Base-by-base conservation (phyloP, 2,888 invertebrate species). In the Xestia ashworthii region DNA sequence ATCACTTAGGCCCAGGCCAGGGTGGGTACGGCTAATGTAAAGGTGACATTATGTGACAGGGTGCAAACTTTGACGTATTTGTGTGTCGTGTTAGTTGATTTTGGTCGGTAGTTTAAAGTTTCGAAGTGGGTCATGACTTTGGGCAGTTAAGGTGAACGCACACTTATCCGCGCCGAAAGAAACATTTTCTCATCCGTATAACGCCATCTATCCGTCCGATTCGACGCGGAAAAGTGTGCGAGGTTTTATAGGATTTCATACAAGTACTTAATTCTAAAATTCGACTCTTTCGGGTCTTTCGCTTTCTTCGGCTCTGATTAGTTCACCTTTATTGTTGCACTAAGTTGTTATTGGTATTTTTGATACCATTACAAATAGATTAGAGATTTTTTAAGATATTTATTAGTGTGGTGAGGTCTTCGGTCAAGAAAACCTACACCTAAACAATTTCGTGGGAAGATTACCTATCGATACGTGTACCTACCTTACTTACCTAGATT, bases 51-150 rank as follows among this genome's bases (percentile, higher is more conserved):
- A 78, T 84, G 76, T 82, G 75, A 78, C 72, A 83, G 67, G 74
- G 67, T 73, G 80, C 76, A 75, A 80, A 87, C 87, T 85, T 82
- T 81, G 80, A 78, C 78, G 76, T 85, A 77, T 81, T 86, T 85
- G 86, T 86, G 81, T 81, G 86, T 75, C 82, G 84, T 85, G 86
- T 78, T 25, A 41, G 70, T 65, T 75, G 58, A 69, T 70, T 74
- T 84, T 85, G 41, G 44, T 41, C n/a, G 83, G 70, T 69, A 64
- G 76, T 74, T 83, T 76, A 73, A 80, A 82, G 55, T 85, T 86
- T 66, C 1, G 41, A 85, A 71, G 74, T 74, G 38, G 85, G 81
- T 84, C 82, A 76, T 46, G 58, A 11, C 8, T 68, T 68, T 6
- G 5, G 14, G 16, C 62, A 38, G 58, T 46, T 53, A 32, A 32